Percentiles rank a stretch among this genome's conserved stretches.
phyloP scores from a whole-genome alignment of 2,113 vertebrate genomes.

The Riparia riparia region DNA sequence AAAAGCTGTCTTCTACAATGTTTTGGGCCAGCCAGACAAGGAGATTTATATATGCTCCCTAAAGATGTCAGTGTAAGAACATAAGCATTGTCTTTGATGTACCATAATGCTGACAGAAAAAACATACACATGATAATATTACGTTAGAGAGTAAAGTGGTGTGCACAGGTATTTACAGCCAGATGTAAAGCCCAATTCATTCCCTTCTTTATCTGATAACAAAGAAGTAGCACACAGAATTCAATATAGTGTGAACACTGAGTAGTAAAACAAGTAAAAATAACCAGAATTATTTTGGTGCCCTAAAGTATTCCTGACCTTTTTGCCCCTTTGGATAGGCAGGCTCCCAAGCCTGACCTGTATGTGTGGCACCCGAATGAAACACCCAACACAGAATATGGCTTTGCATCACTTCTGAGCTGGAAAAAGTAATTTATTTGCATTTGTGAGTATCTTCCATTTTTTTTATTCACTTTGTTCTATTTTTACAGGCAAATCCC shows the following conservation, averaged over 20 bases:
- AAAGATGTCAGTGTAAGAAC: slow-evolving; percentile 31
- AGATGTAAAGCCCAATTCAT: background rate
- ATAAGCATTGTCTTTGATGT: background rate
- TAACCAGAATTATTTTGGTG: background rate
- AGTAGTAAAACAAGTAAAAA: background rate
- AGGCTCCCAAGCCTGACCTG: background rate
- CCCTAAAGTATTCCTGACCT: background rate
- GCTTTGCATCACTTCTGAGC: rapidly evolving
- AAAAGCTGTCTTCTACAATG: background rate
- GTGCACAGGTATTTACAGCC: slow-evolving; percentile 35
- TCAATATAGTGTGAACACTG: background rate
- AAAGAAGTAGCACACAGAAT: background rate
- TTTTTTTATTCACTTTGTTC: background rate
- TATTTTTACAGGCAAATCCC: background rate
- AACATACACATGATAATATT: background rate
- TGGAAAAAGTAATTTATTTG: background rate
- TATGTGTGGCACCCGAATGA: background rate
- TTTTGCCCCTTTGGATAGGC: background rate
- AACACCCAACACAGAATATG: background rate
- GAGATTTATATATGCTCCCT: slow-evolving; percentile 17
- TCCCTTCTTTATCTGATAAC: background rate
- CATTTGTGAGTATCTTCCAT: background rate
- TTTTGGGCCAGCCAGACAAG: background rate
- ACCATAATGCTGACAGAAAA: slow-evolving; percentile 37
- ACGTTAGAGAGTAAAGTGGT: background rate